These are phyloP conservation scores for Ips typographus DNA, from an alignment of 1,140 invertebrate species.

Conservation along the genomic window DNA sequence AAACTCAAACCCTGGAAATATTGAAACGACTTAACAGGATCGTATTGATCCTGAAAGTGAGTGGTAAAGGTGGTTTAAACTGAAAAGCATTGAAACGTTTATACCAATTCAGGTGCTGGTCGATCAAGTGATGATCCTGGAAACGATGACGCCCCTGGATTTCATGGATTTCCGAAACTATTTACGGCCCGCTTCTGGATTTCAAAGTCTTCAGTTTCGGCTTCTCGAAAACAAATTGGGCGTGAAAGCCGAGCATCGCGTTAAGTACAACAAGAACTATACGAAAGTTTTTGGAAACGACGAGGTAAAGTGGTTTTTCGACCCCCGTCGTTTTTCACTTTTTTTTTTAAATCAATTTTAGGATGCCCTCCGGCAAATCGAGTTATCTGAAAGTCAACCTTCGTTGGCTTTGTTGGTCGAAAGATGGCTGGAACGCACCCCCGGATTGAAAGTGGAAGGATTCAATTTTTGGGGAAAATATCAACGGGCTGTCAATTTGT, in stretches of 20 bases:
- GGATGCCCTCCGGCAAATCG: conserved; percentile 69
- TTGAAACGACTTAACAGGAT: conserved; percentile 89
- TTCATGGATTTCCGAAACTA: conserved; percentile 96
- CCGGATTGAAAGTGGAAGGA: conserved; percentile 78
- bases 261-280: conserved; percentile 94
- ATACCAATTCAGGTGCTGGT: conserved; percentile 73
- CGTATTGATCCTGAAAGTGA: conserved; percentile 92
- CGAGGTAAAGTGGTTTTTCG: conserved; percentile 30
- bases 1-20: conserved; percentile 90
- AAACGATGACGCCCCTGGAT: conserved; percentile 97
- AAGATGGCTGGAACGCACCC: conserved; percentile 92
- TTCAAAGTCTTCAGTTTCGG: conserved; percentile 96
- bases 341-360: conserved; percentile 43
- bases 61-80: conserved; percentile 16
- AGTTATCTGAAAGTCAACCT: conserved; percentile 78
- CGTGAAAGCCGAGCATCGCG: conserved; percentile 81
- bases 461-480: conserved; percentile 96
- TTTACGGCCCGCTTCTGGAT: conserved; percentile 92
- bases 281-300: conserved; percentile 82
- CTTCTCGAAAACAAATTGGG: conserved; percentile 97
- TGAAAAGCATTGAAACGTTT: background rate
- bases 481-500: conserved; percentile 70
- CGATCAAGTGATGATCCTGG: conserved; percentile 96
- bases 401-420: conserved; percentile 84
- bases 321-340: background rate